These are phyloP conservation scores for Drosophila cognata DNA, from an alignment of 2,888 invertebrate genomes.

Conservation along the genomic window DNA sequence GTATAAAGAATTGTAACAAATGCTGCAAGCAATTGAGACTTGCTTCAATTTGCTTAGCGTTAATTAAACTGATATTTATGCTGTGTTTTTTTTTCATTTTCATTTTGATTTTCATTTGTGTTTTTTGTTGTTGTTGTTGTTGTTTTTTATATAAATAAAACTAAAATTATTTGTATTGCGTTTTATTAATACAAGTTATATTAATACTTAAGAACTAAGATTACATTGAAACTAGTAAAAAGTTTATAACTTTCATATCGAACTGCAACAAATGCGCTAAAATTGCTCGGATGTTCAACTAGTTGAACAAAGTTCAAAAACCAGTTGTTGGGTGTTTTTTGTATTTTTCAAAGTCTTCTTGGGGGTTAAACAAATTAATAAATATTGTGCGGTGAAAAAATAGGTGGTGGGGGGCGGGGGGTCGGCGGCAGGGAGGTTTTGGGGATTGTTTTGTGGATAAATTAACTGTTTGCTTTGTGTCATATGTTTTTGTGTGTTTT, in stretches of 20 bases:
- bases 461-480: conserved; percentile 31
- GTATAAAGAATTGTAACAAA: conserved; percentile 67
- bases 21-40: conserved; percentile 58
- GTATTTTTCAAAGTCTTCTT: conserved; percentile 38
- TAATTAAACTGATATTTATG: conserved; percentile 55
- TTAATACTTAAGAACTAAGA: conserved; percentile 62
- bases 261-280: conserved; percentile 54
- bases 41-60: conserved; percentile 68
- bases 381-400: conserved; percentile 26
- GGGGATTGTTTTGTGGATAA: conserved; percentile 10
- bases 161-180: conserved; percentile 77
- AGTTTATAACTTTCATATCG: conserved; percentile 53
- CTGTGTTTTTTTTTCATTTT: conserved; percentile 17
- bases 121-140: conserved; percentile 4
- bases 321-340: conserved; percentile 37
- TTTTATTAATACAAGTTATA: conserved; percentile 74
- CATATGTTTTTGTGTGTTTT: conserved; percentile 12
- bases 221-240: conserved; percentile 73
- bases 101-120: conserved; percentile 1
- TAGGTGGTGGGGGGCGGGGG: neutral
- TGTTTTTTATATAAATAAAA: conserved; percentile 65
- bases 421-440: neutral
- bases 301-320: conserved; percentile 31
- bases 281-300: conserved; percentile 47
- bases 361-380: conserved; percentile 53